These are phyloP conservation scores for Tokudaia tokunoshimensis DNA, from an alignment of 2,797 vertebrate genomes.

Conservation along the genomic window DNA sequence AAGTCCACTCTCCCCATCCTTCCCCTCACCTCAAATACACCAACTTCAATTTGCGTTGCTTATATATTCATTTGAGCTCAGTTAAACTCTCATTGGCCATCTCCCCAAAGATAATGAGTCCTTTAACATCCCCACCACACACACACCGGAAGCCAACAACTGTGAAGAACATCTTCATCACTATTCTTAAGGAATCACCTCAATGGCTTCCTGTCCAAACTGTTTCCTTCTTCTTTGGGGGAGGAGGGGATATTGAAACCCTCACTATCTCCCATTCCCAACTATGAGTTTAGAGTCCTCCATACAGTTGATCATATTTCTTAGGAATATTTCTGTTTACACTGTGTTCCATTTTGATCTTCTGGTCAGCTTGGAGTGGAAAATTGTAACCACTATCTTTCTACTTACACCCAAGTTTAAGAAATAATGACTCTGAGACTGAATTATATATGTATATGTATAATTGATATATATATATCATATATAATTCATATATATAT, in stretches of 20 bases:
- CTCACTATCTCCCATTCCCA: neutral
- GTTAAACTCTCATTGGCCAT: neutral
- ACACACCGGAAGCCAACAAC: neutral
- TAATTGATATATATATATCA: too few relatives aligned
- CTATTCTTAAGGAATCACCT: neutral
- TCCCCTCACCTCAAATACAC: neutral
- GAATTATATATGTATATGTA: too few relatives aligned
- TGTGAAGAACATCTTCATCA: neutral
- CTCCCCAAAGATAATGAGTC: neutral
- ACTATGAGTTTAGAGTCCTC: neutral
- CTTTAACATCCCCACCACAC: neutral
- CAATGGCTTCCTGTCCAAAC: neutral
- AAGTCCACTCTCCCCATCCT: neutral
- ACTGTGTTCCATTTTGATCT: neutral
- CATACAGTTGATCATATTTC: neutral
- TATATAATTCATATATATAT: too few relatives aligned
- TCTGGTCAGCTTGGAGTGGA: neutral
- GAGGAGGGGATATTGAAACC: neutral
- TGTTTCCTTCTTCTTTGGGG: neutral
- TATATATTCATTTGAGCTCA: neutral
- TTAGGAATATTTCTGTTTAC: neutral
- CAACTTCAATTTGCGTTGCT: neutral
- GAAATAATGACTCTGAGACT: too few relatives aligned
- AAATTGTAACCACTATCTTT: too few relatives aligned
- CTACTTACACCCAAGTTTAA: too few relatives aligned